Evolutionary conservation across 2,113 vertebrate genomes (phyloP).

Genomic region (Pachypanchax playfairii): DNA sequence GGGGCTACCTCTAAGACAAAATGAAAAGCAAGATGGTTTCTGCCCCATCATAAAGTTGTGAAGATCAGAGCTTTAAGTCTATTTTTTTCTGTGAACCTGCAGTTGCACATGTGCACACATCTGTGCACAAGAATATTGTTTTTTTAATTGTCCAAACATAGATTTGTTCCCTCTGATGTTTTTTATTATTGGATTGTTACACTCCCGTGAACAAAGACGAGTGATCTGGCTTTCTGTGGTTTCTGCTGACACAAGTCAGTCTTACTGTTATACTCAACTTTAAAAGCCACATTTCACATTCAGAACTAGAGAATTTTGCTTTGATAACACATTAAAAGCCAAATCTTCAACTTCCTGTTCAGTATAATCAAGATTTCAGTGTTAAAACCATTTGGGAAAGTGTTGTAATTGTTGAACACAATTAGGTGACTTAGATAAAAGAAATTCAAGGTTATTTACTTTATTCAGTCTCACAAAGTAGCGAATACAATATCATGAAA

Average conservation of each 20-base stretch:
- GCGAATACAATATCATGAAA: too few relatives aligned
- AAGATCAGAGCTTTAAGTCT: neutral
- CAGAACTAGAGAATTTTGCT: slow-evolving; percentile 10
- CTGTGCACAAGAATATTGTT: slow-evolving; percentile 1
- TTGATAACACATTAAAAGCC: slow-evolving; percentile 16
- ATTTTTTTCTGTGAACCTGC: neutral
- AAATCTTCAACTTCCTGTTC: slow-evolving; percentile 43
- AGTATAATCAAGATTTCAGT: slow-evolving; percentile 3
- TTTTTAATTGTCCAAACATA: slow-evolving; percentile 25
- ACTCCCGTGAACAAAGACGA: slow-evolving; percentile 52
- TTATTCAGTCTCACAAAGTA: too few relatives aligned
- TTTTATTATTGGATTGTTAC: slow-evolving; percentile 42
- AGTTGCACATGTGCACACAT: neutral
- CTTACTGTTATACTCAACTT: slow-evolving; percentile 31
- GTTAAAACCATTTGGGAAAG: too few relatives aligned
- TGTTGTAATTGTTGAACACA: too few relatives aligned
- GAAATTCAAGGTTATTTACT: slow-evolving; percentile 40
- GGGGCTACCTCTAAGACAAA: neutral
- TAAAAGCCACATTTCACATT: slow-evolving; percentile 23
- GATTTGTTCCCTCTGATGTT: slow-evolving; percentile 31
- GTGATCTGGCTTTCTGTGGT: slow-evolving; percentile 54
- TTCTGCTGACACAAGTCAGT: slow-evolving; percentile 63
- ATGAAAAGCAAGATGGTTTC: neutral
- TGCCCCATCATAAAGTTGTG: neutral
- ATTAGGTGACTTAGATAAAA: slow-evolving; percentile 41